phyloP scores from a whole-genome alignment of 2,113 vertebrate species.

The Actenoides hombroni region DNA sequence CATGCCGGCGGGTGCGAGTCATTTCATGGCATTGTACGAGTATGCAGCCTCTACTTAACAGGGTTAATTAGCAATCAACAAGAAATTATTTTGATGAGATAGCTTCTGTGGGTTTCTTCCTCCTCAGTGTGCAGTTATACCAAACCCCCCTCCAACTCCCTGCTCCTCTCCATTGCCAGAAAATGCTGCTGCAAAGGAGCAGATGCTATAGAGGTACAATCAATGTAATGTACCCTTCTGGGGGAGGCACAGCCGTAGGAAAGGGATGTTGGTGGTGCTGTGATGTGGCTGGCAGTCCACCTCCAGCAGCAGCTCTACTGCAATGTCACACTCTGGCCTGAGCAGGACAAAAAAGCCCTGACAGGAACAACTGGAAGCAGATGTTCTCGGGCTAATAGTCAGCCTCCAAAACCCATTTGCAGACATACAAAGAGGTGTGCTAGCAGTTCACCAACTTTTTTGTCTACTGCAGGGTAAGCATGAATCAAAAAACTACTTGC shows the following conservation, averaged over 20 bases:
- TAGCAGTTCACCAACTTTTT: background rate
- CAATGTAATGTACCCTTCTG: background rate
- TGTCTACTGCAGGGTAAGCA: background rate
- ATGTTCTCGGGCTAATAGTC: background rate
- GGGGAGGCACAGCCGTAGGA: background rate
- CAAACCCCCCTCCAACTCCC: background rate
- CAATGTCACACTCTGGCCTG: background rate
- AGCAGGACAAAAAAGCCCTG: background rate
- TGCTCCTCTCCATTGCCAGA: background rate
- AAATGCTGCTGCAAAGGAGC: background rate
- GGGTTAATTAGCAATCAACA: background rate
- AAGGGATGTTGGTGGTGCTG: background rate
- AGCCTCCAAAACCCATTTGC: background rate
- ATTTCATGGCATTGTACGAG: background rate
- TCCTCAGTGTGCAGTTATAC: background rate
- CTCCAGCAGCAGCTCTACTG: background rate
- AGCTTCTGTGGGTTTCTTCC: background rate
- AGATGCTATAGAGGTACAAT: background rate
- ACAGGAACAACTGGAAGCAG: background rate
- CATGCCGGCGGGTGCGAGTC: accelerated
- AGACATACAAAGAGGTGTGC: background rate
- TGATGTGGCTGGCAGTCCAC: background rate
- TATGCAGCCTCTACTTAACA: background rate
- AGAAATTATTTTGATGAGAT: background rate
- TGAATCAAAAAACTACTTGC: background rate